Base-by-base conservation (phyloP, 2,113 vertebrate genomes). In the Colossoma macropomum region DNA sequence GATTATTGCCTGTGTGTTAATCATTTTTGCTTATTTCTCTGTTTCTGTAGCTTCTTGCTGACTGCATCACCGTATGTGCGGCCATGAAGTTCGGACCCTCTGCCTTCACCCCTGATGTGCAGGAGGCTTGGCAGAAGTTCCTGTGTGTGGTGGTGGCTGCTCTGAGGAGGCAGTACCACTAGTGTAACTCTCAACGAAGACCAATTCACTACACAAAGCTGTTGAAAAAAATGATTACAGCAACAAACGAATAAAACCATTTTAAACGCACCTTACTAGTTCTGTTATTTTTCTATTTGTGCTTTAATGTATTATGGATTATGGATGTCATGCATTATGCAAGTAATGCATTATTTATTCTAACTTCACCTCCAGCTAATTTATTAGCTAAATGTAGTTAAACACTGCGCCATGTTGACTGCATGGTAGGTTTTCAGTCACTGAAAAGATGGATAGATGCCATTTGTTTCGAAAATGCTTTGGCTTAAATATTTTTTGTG, bases 101-200 rank as follows among this genome's bases (percentile, higher is more conserved):
- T 19, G 70, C 8, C n/a, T 87, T 87, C 79, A 82, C 1, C 32
- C 0, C 79, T 79, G 70, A 85, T 2, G 11, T 75, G 12, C 86
- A 89, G 38, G 78, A 83, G 19, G 56, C 84, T 23, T 88, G 79
- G 84, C 79, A 86, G 75, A 89, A 89, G 45, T 84, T 89, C 54
- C 72, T 89, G 76, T 0, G 8, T 59, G 77, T 25, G 2, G 32
- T 60, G 25, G 78, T 77, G n/a, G 73, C 68, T 23, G 85, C 60
- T 34, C 69, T 77, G 34, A 16, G 75, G 32, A 84, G 23, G 66
- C 75, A 81, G 65, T 82, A 85, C 63, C 48, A 79, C 72, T 87
- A 71, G 63, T 7, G n/a, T 27, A 2, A 27, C 2, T 27, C 23
- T 62, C 59, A 27, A 2, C 27, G 23, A 27, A 62, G 25, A 62